Evolutionary conservation across 1,140 invertebrate species (phyloP).

Genomic region (Drosophila eugracilis): DNA sequence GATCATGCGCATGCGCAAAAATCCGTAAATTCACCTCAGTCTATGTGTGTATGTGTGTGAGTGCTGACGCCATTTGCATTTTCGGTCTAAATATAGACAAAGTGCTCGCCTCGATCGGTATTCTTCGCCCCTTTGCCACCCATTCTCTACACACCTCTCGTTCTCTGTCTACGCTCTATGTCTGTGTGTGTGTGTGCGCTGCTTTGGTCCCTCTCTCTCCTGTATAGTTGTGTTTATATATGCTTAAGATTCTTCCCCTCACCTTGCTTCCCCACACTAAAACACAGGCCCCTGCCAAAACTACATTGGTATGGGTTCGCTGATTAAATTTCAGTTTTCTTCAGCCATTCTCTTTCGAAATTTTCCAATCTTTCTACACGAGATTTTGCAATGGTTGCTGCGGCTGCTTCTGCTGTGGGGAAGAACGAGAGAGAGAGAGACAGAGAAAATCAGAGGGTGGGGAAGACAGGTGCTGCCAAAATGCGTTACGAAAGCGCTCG

Average conservation of each 20-base stretch:
- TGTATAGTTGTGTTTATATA: no score
- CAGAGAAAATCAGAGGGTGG: not conserved
- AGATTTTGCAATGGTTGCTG: conserved; percentile 47
- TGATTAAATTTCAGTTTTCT: conserved; percentile 77
- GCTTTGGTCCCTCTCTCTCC: conserved; percentile 53
- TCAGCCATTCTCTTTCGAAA: conserved; percentile 56
- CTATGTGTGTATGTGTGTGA: conserved; percentile 2
- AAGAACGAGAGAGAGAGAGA: not conserved
- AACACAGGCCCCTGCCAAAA: conserved; percentile 8
- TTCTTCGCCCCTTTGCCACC: conserved; percentile 11
- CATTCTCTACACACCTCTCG: conserved; percentile 12
- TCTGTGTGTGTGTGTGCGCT: conserved; percentile 38
- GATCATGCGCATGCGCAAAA: conserved; percentile 45
- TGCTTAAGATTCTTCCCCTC: conserved; percentile 46
- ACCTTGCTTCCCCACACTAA: conserved; percentile 37
- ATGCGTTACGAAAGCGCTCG: conserved; percentile 70
- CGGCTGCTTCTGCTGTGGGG: not conserved
- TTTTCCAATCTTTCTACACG: conserved; percentile 43
- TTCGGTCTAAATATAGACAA: conserved; percentile 76
- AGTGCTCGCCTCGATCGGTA: conserved; percentile 52
- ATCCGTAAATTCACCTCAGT: conserved; percentile 29
- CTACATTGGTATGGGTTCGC: conserved; percentile 46
- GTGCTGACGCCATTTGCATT: conserved; percentile 72
- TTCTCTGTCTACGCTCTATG: conserved; percentile 6
- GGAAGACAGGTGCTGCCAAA: conserved; percentile 71